Conservation (phyloP, 2,797 vertebrate genomes). For the Cynodonichthys magdalenae region DNA sequence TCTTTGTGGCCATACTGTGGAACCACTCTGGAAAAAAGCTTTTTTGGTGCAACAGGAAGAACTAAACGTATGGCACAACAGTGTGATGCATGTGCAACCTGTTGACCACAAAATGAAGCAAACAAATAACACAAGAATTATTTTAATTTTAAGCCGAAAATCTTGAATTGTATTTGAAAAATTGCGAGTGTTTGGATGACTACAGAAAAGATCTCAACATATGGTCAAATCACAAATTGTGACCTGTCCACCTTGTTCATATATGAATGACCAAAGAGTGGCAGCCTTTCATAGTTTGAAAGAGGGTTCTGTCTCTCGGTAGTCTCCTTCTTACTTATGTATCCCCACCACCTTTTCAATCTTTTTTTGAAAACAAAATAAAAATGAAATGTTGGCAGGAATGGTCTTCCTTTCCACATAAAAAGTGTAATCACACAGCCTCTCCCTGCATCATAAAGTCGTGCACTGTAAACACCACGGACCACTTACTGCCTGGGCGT, state of each 20-base stretch:
- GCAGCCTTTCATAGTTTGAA: not conserved
- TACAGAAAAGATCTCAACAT: too few species aligned
- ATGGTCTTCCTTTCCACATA: constrained; percentile 35
- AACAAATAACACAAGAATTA: too few species aligned
- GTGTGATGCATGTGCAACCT: too few species aligned
- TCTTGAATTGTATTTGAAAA: too few species aligned
- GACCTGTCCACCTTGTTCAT: not conserved
- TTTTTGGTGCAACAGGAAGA: too few species aligned
- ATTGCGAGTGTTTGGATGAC: too few species aligned
- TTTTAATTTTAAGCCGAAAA: too few species aligned
- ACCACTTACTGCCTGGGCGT: constrained; percentile 31
- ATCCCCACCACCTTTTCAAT: constrained; percentile 40
- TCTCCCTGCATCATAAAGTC: constrained; percentile 33
- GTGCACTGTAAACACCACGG: constrained; percentile 15
- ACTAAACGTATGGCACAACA: too few species aligned
- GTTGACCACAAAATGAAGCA: too few species aligned
- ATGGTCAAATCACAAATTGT: too few species aligned
- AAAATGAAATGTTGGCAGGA: constrained; percentile 2
- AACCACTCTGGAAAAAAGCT: too few species aligned
- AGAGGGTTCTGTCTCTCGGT: not conserved
- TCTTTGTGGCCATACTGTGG: too few species aligned
- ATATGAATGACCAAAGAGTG: not conserved
- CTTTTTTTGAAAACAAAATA: constrained; percentile 36
- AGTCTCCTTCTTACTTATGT: constrained; percentile 41
- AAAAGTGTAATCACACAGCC: constrained; percentile 37